phyloP scores from a whole-genome alignment of 1,140 invertebrate genomes.

The Drosophila arawakana region DNA sequence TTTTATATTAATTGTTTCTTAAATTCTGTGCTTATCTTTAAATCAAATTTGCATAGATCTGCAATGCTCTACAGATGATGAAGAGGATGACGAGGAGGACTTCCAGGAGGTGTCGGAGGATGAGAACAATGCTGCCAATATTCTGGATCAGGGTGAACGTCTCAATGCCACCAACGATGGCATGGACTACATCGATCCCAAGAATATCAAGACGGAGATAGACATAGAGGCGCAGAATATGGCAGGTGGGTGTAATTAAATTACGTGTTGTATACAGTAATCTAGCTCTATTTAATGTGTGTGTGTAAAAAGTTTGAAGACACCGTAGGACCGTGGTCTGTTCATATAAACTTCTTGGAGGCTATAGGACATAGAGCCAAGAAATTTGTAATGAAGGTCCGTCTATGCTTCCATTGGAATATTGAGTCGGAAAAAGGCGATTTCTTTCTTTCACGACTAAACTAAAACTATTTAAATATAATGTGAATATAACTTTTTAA shows the following conservation, averaged over 20 bases:
- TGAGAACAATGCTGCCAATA: constrained; percentile 85
- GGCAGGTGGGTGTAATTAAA: constrained; percentile 52
- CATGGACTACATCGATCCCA: constrained; percentile 71
- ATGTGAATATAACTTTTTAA: too few species aligned
- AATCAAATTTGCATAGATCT: constrained; percentile 85
- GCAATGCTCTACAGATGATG: constrained; percentile 90
- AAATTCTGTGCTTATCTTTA: not conserved
- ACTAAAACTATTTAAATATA: too few species aligned
- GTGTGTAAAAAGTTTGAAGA: not conserved
- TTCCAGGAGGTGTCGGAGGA: constrained; percentile 88
- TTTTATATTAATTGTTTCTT: constrained; percentile 1
- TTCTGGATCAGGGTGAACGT: constrained; percentile 85
- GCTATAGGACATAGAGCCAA: too few species aligned
- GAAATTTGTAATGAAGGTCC: too few species aligned
- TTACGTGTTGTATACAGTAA: not conserved
- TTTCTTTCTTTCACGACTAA: too few species aligned
- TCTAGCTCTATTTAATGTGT: constrained; percentile 9
- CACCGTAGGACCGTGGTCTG: too few species aligned
- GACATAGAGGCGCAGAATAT: constrained; percentile 70
- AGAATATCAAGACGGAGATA: constrained; percentile 76
- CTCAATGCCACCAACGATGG: constrained; percentile 53
- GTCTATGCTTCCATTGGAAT: too few species aligned
- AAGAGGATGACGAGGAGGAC: constrained; percentile 87
- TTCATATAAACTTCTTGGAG: too few species aligned
- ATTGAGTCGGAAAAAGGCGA: too few species aligned